phyloP scores from a whole-genome alignment of 92 coral and sea anemone species.

The Plumapathes pennacea region DNA sequence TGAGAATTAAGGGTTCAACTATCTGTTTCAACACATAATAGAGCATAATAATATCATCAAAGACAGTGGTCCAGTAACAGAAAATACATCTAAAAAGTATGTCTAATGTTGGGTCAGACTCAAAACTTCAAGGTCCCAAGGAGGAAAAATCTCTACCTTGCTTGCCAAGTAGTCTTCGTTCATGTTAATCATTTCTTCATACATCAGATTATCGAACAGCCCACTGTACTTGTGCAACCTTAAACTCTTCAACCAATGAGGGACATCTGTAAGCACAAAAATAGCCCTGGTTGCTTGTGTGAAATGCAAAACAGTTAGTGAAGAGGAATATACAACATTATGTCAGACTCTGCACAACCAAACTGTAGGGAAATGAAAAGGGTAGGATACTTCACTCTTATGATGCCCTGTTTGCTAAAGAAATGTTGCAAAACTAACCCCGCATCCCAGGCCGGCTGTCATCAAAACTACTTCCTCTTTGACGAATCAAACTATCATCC shows the following conservation, averaged over 20 bases:
- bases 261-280: conserved; percentile 79
- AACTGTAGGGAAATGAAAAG: neutral
- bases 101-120: no score
- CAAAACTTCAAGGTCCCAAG: neutral
- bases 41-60: no score
- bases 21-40: no score
- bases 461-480: conserved; percentile 77
- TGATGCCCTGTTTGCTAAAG: neutral
- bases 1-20: no score
- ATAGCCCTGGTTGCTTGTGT: neutral
- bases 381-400: neutral
- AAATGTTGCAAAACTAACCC: conserved; percentile 46
- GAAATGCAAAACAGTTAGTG: neutral
- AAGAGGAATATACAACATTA: neutral
- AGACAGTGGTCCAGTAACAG: neutral
- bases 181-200: conserved; percentile 86
- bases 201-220: conserved; percentile 78
- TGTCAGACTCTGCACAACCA: neutral
- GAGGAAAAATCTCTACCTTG: conserved; percentile 49
- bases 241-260: conserved; percentile 80
- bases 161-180: conserved; percentile 62
- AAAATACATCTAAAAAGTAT: no score
- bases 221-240: conserved; percentile 94
- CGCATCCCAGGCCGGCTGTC: conserved; percentile 96
- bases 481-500: conserved; percentile 57